A percentile compares a stretch with the other conserved stretches of the same genome.
Evolutionary conservation across 2,888 invertebrate genomes (phyloP).

Genomic region (Xiphydria camelus): DNA sequence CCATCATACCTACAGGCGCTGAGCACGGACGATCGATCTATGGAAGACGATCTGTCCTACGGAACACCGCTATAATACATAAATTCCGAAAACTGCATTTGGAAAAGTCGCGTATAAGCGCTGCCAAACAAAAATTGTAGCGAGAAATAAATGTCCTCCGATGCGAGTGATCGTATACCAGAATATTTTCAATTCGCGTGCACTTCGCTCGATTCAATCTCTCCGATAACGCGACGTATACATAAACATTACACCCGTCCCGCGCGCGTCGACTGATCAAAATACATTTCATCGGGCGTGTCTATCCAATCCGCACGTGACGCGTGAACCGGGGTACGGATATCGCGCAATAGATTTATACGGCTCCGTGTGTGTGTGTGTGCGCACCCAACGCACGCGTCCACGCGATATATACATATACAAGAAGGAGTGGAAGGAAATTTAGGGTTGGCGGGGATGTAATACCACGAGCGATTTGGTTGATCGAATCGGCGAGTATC

Average conservation of each 20-base stretch:
- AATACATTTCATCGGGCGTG: constrained; percentile 34
- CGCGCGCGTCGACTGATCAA: constrained; percentile 40
- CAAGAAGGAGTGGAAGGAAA: constrained; percentile 32
- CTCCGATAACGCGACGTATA: constrained; percentile 35
- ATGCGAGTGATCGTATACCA: too few relatives aligned
- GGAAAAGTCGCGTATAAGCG: too few relatives aligned
- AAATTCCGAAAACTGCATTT: too few relatives aligned
- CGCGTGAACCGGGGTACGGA: constrained; percentile 17
- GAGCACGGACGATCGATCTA: too few relatives aligned
- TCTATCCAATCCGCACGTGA: too few relatives aligned
- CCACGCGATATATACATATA: neutral
- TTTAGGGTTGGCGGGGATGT: constrained; percentile 36
- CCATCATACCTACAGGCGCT: too few relatives aligned
- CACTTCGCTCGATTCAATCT: too few relatives aligned
- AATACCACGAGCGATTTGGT: constrained; percentile 47
- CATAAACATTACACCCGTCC: constrained; percentile 27
- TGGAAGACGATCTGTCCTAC: too few relatives aligned
- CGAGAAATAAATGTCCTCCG: too few relatives aligned
- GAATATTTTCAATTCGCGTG: too few relatives aligned
- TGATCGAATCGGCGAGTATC: constrained; percentile 42
- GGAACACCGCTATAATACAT: too few relatives aligned
- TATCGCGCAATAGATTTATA: constrained; percentile 5
- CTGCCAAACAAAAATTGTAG: too few relatives aligned
- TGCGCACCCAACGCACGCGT: neutral
- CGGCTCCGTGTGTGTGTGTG: neutral